Conservation (phyloP, 2,113 vertebrate species). For the Psilopsiagon aurifrons region DNA sequence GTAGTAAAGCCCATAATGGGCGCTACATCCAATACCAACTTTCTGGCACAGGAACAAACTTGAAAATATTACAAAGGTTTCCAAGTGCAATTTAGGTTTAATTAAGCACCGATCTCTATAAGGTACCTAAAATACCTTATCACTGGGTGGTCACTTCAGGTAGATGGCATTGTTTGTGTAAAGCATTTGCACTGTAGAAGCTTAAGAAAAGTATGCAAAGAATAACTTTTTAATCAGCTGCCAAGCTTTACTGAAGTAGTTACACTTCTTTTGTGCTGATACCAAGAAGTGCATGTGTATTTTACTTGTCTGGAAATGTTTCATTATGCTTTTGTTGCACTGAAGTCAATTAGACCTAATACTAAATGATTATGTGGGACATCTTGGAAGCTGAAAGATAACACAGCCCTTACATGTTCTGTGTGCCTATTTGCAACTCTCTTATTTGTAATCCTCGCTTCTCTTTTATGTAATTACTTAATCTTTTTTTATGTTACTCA, state of each 20-base stretch:
- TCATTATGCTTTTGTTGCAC: conserved; percentile 16
- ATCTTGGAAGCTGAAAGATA: neutral
- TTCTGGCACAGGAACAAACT: neutral
- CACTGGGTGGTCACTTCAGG: neutral
- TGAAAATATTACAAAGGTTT: neutral
- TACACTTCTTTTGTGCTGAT: neutral
- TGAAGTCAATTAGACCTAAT: conserved; percentile 19
- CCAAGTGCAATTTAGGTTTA: neutral
- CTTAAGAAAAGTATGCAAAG: neutral
- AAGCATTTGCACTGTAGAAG: neutral
- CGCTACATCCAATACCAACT: neutral
- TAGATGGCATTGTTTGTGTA: neutral
- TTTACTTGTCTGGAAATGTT: conserved; percentile 7
- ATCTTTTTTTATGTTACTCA: neutral
- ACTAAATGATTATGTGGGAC: conserved; percentile 3
- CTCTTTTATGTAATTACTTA: neutral
- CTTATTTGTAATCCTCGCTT: neutral
- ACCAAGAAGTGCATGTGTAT: neutral
- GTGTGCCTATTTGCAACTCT: neutral
- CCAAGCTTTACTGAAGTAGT: conserved; percentile 22
- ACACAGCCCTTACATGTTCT: neutral
- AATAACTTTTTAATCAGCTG: conserved; percentile 18
- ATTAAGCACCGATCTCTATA: neutral
- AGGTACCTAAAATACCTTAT: neutral
- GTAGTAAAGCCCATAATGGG: neutral